Evolutionary conservation across 37 sponge, comb jelly and placozoan species (phyloP), one percentile per base, ranked within the genome.

Genomic region (Crambe crambe): DNA sequence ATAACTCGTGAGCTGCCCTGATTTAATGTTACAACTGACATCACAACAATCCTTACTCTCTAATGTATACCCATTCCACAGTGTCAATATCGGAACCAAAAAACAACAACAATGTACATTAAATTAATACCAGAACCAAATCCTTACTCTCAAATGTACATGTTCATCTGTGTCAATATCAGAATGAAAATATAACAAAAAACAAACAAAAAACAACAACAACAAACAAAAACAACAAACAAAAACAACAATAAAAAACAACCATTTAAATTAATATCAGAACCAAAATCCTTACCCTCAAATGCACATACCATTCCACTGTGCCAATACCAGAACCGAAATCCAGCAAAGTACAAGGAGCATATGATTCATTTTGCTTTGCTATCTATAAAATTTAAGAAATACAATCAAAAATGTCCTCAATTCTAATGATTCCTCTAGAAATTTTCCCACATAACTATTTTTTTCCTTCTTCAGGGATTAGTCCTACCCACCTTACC

Each of bases 321-420:
- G 95, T 91, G 22, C 97, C 97, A 68, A 97, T 56, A 40, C 97
- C 97, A 47, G 97, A 97, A 70, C 97, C 97, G 78, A 94, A 97
- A 75, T 97, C 97, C 17, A 97, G 76, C 47, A 97, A 47, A 25
- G 90, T 94, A 63, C 85, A 72, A 1, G 97, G 97, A 35, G 71
- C 56, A 69, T 88, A 93, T n/a, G 64, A 43, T 18, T 87, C 80
- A 29, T 71, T 66, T n/a, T 74, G 56, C 38, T 34, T n/a, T 26
- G 83, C 81, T 44, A 96, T 87, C 95, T 94, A 23, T 6, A 73
- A 0, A 2, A 51, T 27, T n/a, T n/a, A n/a, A n/a, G n/a, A n/a
- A n/a, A n/a, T n/a, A n/a, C n/a, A n/a, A n/a, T n/a, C n/a, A n/a
- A n/a, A n/a, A n/a, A n/a, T n/a, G n/a, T n/a, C n/a, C n/a, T n/a